Conservation (phyloP, 2,797 vertebrate genomes). For the Ctenochaetus hawaiiensis region DNA sequence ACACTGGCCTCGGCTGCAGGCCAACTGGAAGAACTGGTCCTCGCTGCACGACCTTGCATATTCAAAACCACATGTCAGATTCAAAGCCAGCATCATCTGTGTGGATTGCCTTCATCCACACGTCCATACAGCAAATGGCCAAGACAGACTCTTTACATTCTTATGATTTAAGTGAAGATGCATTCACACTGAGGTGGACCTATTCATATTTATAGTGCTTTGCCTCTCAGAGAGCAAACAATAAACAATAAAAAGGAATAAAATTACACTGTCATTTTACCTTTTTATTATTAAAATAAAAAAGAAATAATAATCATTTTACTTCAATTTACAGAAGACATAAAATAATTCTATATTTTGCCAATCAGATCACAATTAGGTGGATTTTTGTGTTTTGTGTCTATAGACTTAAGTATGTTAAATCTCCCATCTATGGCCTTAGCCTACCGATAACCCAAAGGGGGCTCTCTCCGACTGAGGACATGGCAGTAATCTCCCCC, state of each 20-base stretch:
- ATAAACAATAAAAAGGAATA: background rate
- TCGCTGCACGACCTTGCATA: slow-evolving; percentile 88
- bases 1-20: slow-evolving; percentile 87
- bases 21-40: slow-evolving; percentile 94
- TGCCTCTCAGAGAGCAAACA: background rate
- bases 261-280: background rate
- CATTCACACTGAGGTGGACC: slow-evolving; percentile 58
- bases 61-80: slow-evolving; percentile 89
- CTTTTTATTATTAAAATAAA: slow-evolving; percentile 20
- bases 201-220: slow-evolving; percentile 11
- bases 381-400: slow-evolving; percentile 11
- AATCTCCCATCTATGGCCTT: slow-evolving; percentile 48
- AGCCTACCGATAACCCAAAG: slow-evolving; percentile 78
- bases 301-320: slow-evolving; percentile 10
- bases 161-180: slow-evolving; percentile 62
- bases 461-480: slow-evolving; percentile 82
- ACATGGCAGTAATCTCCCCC: slow-evolving; percentile 75
- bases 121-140: slow-evolving; percentile 73
- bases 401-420: slow-evolving; percentile 16
- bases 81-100: slow-evolving; percentile 64
- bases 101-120: slow-evolving; percentile 83
- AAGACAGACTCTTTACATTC: slow-evolving; percentile 47
- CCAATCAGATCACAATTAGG: background rate
- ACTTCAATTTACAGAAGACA: slow-evolving; percentile 1
- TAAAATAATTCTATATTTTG: background rate